phyloP scores from a whole-genome alignment of 2,113 vertebrate genomes.

The Solea senegalensis region DNA sequence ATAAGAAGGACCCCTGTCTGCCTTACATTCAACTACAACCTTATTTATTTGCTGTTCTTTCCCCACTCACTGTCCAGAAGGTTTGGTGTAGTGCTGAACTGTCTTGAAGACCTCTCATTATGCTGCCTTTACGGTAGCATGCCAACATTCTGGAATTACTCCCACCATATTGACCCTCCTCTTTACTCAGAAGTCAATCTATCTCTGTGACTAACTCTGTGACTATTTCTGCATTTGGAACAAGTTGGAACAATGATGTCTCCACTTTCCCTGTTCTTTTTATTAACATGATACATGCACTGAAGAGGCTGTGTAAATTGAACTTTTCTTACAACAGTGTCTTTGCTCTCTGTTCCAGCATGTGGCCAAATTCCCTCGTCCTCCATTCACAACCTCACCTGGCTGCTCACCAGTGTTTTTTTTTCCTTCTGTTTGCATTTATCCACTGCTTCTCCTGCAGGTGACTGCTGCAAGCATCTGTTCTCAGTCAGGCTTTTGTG shows the following conservation, averaged over 20 bases:
- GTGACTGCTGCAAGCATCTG: background rate
- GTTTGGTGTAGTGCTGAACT: background rate
- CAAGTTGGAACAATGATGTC: background rate
- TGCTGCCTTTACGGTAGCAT: background rate
- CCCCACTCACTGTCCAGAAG: background rate
- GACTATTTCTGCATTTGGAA: too few species aligned
- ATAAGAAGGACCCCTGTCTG: background rate
- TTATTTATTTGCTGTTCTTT: background rate
- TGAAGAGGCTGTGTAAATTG: background rate
- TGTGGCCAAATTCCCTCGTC: slow-evolving; percentile 28
- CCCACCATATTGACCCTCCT: background rate
- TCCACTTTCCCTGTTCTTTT: background rate
- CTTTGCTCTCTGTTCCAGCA: slow-evolving; percentile 35
- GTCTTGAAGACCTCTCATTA: background rate
- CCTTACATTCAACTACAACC: background rate
- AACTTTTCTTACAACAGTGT: slow-evolving; percentile 34
- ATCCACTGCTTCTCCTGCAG: background rate
- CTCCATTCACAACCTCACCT: slow-evolving; percentile 25
- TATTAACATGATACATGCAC: background rate
- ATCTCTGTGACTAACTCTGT: background rate
- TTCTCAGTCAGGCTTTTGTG: background rate
- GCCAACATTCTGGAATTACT: background rate
- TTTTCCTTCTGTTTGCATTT: background rate
- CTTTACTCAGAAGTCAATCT: background rate
- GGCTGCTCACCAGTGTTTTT: slow-evolving; percentile 18